These are phyloP conservation scores for Rotaria magnacalcarata DNA, from an alignment of 2,888 invertebrate genomes.

Conservation along the genomic window DNA sequence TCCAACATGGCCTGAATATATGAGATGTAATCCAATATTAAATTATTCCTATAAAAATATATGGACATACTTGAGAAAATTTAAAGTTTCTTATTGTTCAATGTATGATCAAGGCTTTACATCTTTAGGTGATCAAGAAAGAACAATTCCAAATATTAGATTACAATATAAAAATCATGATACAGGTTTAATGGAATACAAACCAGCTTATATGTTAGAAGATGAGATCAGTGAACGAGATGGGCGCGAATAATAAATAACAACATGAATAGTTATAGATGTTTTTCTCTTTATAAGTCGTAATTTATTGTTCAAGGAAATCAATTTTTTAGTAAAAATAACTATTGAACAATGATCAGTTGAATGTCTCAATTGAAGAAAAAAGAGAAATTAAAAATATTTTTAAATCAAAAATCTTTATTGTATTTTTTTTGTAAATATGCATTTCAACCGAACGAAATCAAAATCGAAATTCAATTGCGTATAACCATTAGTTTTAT, in stretches of 20 bases:
- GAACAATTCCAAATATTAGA: slow-evolving; percentile 26
- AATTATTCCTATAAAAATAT: slow-evolving; percentile 85
- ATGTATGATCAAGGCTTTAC: slow-evolving; percentile 78
- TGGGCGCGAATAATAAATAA: background rate
- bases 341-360: no score
- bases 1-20: slow-evolving; percentile 78
- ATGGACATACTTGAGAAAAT: slow-evolving; percentile 77
- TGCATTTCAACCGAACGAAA: no score
- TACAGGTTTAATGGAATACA: slow-evolving; percentile 38
- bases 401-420: no score
- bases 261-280: background rate
- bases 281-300: background rate
- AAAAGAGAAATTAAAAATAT: no score
- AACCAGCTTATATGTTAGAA: slow-evolving; percentile 43
- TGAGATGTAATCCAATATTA: slow-evolving; percentile 82
- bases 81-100: slow-evolving; percentile 79
- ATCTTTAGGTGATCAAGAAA: slow-evolving; percentile 37
- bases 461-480: no score
- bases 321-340: background rate
- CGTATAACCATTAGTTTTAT: no score
- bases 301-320: background rate
- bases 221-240: slow-evolving; percentile 39
- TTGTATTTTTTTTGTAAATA: no score
- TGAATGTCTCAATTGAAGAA: no score
- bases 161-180: background rate